Evolutionary conservation across 2,888 invertebrate species (phyloP).

Genomic region (Tenthredo mesomela): DNA sequence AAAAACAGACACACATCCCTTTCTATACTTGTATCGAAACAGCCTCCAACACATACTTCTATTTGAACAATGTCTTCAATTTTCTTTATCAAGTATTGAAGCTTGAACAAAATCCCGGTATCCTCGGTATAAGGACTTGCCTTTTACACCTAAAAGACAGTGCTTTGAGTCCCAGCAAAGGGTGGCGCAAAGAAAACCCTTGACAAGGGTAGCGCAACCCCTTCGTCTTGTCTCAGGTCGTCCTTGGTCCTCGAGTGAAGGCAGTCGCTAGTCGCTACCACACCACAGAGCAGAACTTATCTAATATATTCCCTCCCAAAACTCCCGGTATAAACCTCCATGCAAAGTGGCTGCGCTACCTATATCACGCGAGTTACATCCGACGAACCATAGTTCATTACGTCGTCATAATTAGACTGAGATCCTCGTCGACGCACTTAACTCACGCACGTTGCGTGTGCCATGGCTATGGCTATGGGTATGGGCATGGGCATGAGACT

Average conservation of each 20-base stretch:
- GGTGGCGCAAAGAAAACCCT: conserved; percentile 64
- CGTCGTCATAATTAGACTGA: conserved; percentile 53
- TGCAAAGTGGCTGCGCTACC: conserved; percentile 49
- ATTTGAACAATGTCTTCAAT: conserved; percentile 66
- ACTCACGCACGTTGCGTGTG: conserved; percentile 29
- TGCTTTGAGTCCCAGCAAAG: conserved; percentile 57
- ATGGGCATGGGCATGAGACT: not conserved
- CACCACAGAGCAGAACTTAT: conserved; percentile 68
- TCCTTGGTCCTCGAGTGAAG: conserved; percentile 55
- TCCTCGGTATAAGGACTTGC: not conserved
- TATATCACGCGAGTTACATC: conserved; percentile 46
- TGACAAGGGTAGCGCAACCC: conserved; percentile 62
- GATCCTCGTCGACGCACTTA: conserved; percentile 52
- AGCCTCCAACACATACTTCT: not conserved
- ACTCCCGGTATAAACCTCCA: conserved; percentile 10
- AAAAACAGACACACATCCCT: not conserved
- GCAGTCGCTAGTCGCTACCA: conserved; percentile 62
- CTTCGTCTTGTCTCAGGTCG: conserved; percentile 45
- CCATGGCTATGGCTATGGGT: not conserved
- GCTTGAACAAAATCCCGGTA: conserved; percentile 33
- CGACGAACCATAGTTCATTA: conserved; percentile 52
- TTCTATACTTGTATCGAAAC: not conserved
- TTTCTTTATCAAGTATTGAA: conserved; percentile 67
- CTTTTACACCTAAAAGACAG: conserved; percentile 57
- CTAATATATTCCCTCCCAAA: conserved; percentile 66